Base-by-base conservation (phyloP, 2,797 vertebrate species). In the Anguilla megastoma region DNA sequence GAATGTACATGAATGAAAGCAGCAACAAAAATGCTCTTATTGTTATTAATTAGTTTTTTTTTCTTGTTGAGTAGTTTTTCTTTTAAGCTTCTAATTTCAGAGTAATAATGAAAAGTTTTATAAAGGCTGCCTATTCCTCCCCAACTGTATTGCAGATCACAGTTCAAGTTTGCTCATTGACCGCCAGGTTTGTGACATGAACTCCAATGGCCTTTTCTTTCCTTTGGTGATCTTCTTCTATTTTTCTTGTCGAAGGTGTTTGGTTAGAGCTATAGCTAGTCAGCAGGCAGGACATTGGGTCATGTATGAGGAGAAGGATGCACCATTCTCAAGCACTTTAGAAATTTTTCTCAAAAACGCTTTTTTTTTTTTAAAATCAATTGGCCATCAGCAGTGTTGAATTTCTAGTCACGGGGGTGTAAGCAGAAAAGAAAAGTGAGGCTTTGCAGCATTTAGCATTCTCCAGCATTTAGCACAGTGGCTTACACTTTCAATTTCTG, bases 231-330 rank as follows among this genome's bases (percentile, higher is more conserved):
- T 33, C 54, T n/a, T 85, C 30, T 16, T 60, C 27, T 7, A 27
- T 60, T 85, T n/a, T 56, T 21, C 54, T 60, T 60, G 14, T 85
- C 84, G 10, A 48, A 82, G 41, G 52, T 85, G 84, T 33, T 85
- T 36, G 4, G 48, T 7, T 14, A 56, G n/a, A 30, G 16, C 84
- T 33, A 10, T 9, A 52, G 52, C 27, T 85, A 8, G 14, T 60
- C 60, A 10, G 16, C 7, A 58, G 56, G 56, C 54, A 58, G 27
- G 27, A 9, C 14, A 5, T 58, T 48, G 6, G 24, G n/a, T 3
- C 16, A 52, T 8, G 27, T 52, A 36, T 10, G 30, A 27, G 24
- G 80, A 58, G 54, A 36, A 16, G 52, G 54, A 85, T 8, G 52
- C 3, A 50, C 45, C n/a, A 2, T 82, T 50, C 24, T 45, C 41